phyloP scores from a whole-genome alignment of 2,888 invertebrate genomes.

The Oscheius onirici region DNA sequence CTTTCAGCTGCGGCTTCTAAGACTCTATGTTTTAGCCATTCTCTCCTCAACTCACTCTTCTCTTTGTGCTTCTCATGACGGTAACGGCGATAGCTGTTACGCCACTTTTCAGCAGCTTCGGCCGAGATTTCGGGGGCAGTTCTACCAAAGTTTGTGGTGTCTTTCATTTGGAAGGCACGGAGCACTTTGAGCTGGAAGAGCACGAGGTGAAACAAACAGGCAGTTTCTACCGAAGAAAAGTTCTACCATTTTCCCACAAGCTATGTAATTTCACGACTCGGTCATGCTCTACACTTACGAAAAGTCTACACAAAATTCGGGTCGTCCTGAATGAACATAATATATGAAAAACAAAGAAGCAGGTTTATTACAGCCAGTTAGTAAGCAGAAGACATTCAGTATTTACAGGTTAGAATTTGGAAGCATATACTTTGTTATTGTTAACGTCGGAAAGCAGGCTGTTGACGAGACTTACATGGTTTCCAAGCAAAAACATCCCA shows the following conservation, averaged over 20 bases:
- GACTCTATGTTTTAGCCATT: no score
- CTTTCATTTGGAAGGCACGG: constrained; percentile 53
- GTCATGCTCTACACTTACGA: no score
- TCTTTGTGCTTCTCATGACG: constrained; percentile 67
- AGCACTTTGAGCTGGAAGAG: constrained; percentile 53
- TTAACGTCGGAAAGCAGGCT: not conserved
- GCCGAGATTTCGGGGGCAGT: constrained; percentile 70
- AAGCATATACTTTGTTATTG: not conserved
- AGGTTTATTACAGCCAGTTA: not conserved
- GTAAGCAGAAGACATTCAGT: no score
- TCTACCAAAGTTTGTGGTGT: constrained; percentile 55
- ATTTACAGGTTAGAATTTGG: not conserved
- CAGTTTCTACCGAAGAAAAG: not conserved
- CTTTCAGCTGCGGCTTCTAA: constrained; percentile 49
- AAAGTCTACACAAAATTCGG: no score
- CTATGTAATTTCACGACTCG: not conserved
- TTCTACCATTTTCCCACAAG: not conserved
- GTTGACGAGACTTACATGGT: constrained; percentile 56
- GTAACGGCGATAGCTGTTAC: constrained; percentile 67
- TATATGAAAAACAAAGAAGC: not conserved
- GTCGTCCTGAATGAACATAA: no score
- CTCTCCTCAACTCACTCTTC: constrained; percentile 61
- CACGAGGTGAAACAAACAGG: not conserved
- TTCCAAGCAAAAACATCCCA: constrained; percentile 66
- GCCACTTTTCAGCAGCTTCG: constrained; percentile 69